Evolutionary conservation across 2,888 invertebrate genomes (phyloP), one percentile per base, ranked within the genome.

Genomic region (Chaetoderma sp.): DNA sequence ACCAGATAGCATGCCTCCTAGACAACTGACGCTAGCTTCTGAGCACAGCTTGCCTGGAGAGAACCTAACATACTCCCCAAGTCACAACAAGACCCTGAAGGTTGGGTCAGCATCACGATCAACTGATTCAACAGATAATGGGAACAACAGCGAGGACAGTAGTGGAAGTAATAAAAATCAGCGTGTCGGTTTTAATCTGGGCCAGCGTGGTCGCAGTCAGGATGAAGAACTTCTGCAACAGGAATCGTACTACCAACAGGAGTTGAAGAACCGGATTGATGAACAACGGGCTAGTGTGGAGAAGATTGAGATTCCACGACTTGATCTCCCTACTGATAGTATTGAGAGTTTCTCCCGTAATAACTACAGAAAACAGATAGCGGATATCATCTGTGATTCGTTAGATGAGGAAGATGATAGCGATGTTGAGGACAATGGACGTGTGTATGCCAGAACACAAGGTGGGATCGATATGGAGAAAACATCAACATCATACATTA

Each of bases 381-480:
- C n/a, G n/a, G 70, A 74, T 25, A 71, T 65, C 67, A 66, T 57
- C 1, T 60, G 66, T 33, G 75, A 77, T 64, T 76, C 76, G 1
- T 60, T 75, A 36, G 74, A 77, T 18, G 67, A 68, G 59, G 69
- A 72, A 42, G 63, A 60, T 49, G 62, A 70, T 63, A n/a, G n/a
- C n/a, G n/a, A n/a, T n/a, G 60, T 25, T 4, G 59, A 60, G n/a
- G 50, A 63, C 13, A 28, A 50, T 36, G 4, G 5, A 44, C 13
- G 8, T 6, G 16, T 6, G 23, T 25, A 49, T 21, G 23, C 8
- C 1, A 28, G 28, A 49, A 4, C 28, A 28, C 23, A 23, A n/a
- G n/a, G n/a, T n/a, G n/a, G n/a, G n/a, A n/a, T n/a, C n/a, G n/a
- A n/a, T n/a, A n/a, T n/a, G n/a, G n/a, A n/a, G n/a, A n/a, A n/a